Evolutionary conservation across 2,113 vertebrate genomes (phyloP), one percentile per base, ranked within the genome.

Genomic region (Lethenteron reissneri): DNA sequence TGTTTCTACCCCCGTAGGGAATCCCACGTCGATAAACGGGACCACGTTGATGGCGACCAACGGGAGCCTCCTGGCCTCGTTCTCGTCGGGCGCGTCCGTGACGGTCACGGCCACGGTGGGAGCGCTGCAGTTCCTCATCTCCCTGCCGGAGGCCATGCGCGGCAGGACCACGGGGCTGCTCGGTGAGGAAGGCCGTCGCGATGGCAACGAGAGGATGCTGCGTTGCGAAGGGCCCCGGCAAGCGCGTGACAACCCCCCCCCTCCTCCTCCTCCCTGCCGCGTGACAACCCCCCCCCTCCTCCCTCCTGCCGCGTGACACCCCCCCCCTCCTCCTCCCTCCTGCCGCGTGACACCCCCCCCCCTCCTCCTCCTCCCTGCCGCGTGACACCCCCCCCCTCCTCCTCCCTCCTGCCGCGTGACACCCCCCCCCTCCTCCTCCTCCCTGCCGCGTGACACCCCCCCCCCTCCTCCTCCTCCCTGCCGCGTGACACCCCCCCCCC

Each of bases 181-280:
- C 64, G 64, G 64, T 68, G 11, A 68, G 25, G 64, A 68, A 68
- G 11, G 25, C n/a, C 64, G n/a, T 68, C 25, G n/a, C 60, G 60
- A 25, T n/a, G 10, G 9, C n/a, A 68, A 2, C 25, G n/a, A 68
- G 8, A n/a, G 10, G 25, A 68, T 17, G 64, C 64, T 68, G 64
- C n/a, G n/a, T 68, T 68, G n/a, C 11, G n/a, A 10, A 68, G 10
- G n/a, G n/a, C 25, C n/a, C 11, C 15, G n/a, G n/a, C 25, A 17
- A 15, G 14, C 64, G n/a, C 10, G n/a, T 25, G 25, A 17, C 9
- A 68, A 12, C 10, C 25, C 25, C 11, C 9, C 25, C 9, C 25
- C 25, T 68, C n/a, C n/a, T 68, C n/a, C n/a, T 68, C 17, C 17
- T 19, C 17, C 17, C 17, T 19, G n/a, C 17, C 17, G 17, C 17